phyloP scores from a whole-genome alignment of 35 echinoderm and acorn worm species.

The Strongylocentrotus purpuratus region DNA sequence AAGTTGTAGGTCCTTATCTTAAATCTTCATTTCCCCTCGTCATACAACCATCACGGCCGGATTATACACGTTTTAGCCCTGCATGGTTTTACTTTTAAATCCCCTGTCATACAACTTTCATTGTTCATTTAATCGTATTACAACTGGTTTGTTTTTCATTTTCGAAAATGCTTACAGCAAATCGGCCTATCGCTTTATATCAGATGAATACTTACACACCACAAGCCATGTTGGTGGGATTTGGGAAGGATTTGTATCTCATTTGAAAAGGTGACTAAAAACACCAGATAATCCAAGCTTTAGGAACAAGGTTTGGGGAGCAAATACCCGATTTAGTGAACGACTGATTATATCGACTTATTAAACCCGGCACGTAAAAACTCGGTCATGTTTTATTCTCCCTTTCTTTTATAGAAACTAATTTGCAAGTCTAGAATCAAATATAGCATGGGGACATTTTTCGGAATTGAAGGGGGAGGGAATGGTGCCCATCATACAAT shows the following conservation, averaged over 20 bases:
- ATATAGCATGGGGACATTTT: no score
- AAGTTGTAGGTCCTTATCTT: background rate
- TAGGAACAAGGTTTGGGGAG: background rate
- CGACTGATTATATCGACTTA: no score
- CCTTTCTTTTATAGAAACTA: no score
- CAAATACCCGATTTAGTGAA: background rate
- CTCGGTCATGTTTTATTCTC: no score
- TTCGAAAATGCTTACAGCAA: background rate
- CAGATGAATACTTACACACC: background rate
- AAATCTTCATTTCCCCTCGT: background rate
- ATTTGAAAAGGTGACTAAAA: background rate
- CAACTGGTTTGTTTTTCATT: slow-evolving; percentile 12
- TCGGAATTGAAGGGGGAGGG: no score
- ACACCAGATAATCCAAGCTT: background rate
- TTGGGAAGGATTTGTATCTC: background rate
- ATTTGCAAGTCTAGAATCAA: no score
- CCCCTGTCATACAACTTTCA: background rate
- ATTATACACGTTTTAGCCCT: background rate
- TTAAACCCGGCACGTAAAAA: no score
- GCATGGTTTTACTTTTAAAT: background rate
- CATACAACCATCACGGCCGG: background rate
- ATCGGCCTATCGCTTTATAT: background rate
- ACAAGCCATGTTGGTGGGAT: background rate
- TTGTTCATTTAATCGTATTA: background rate
- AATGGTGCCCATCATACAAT: background rate